These are phyloP conservation scores for Brachymystax lenok DNA, from an alignment of 2,797 vertebrate species.

Conservation along the genomic window DNA sequence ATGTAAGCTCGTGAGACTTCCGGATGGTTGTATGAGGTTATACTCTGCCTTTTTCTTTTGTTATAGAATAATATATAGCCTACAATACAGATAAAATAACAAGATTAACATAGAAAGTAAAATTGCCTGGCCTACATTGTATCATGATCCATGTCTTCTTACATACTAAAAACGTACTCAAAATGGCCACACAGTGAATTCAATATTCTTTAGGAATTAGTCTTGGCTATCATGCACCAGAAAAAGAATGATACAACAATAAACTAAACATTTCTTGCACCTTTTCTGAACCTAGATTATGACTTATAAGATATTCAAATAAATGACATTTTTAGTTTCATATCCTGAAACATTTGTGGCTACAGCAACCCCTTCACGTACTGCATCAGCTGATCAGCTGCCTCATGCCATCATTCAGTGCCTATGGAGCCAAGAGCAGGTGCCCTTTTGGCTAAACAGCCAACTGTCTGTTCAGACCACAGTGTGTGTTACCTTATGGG, in stretches of 20 bases:
- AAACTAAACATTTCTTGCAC: not conserved
- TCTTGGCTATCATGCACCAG: too few species aligned
- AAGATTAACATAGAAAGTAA: not conserved
- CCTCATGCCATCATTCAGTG: slow-evolving; percentile 37
- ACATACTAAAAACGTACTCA: too few species aligned
- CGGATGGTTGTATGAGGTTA: too few species aligned
- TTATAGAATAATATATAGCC: not conserved
- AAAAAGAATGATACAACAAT: too few species aligned
- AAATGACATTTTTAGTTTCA: slow-evolving; percentile 21
- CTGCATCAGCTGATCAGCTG: slow-evolving; percentile 59
- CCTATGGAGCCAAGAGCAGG: slow-evolving; percentile 60
- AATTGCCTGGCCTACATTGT: not conserved
- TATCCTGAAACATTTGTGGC: slow-evolving; percentile 28
- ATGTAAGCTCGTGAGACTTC: too few species aligned
- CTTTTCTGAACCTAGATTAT: not conserved
- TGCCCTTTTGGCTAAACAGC: slow-evolving; percentile 49
- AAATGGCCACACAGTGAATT: too few species aligned
- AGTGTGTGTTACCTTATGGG: slow-evolving; percentile 45
- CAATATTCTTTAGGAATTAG: too few species aligned
- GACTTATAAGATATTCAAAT: not conserved
- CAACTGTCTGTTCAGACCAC: slow-evolving; percentile 69
- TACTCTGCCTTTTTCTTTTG: not conserved
- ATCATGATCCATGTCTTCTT: not conserved
- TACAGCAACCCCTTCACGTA: not conserved
- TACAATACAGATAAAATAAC: not conserved